Evolutionary conservation across 2,113 vertebrate genomes (phyloP), one percentile per base, ranked within the genome.

Genomic region (Indri indri): DNA sequence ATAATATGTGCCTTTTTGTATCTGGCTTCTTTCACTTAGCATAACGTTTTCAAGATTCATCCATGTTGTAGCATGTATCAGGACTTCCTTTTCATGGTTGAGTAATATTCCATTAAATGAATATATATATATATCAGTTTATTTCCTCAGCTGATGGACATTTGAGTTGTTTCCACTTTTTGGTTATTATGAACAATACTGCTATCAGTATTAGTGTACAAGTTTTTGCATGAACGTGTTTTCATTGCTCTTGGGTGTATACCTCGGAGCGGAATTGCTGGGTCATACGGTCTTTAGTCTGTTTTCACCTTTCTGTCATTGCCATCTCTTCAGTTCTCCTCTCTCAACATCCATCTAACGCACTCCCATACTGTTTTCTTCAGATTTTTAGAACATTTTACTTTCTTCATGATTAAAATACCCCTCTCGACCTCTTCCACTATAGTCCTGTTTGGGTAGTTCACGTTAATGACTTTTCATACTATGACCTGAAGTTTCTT

Each of bases 401-500:
- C 68, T 92, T 79, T 79, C n/a, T 90, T 83, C 32, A 40, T 73
- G 22, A 68, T 52, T 79, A 90, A 88, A 88, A 42, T 90, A 40
- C 47, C n/a, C 23, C 25, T 71, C 32, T 77, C 61, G 68, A 37
- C 12, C 12, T 57, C 34, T 82, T 74, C 40, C n/a, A 3, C 25
- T 86, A 1, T 66, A 66, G 13, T 68, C 47, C 22, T 18, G 34
- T 22, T 61, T 94, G 47, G 57, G 37, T 70, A 80, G n/a, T 23
- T 96, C 66, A 77, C 42, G 54, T 87, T 94, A 84, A 63, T 71
- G 30, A 42, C 8, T 91, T 77, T 87, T 54, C 63, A 85, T 88
- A 80, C 4, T 18, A 30, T 80, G 16, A 57, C 32, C n/a, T 83
- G 37, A 57, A 50, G 34, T 76, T 94, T 77, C 50, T 70, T 79